Conservation (phyloP, 2,113 vertebrate genomes). For the Cottus gobio region DNA sequence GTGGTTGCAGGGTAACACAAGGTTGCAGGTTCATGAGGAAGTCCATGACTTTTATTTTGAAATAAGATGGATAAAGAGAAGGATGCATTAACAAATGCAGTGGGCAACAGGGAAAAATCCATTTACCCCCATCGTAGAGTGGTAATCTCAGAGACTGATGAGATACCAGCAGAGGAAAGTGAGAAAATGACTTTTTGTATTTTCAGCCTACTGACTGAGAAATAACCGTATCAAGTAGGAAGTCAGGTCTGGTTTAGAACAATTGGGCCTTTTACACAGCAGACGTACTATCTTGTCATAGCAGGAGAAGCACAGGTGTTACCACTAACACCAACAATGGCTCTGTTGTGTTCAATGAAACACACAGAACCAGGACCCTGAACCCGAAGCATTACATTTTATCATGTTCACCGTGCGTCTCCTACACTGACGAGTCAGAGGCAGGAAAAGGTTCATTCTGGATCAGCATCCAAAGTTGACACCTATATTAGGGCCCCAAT, state of each 20-base stretch:
- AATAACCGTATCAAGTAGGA: background rate
- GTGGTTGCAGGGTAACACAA: background rate
- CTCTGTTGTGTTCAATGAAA: background rate
- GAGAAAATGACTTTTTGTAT: background rate
- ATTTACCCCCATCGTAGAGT: background rate
- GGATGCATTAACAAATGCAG: background rate
- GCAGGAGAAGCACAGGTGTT: background rate
- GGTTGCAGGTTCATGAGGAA: background rate
- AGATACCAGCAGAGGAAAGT: background rate
- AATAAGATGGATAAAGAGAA: background rate
- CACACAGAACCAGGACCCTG: background rate
- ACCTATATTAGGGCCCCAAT: background rate
- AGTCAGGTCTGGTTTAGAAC: background rate
- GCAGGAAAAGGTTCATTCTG: background rate
- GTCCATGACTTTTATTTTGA: background rate
- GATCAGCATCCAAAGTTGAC: background rate
- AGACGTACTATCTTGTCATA: background rate
- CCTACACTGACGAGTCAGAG: background rate
- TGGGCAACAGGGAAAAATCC: background rate
- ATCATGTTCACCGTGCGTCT: background rate
- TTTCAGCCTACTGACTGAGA: background rate
- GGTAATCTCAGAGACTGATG: background rate
- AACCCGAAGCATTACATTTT: background rate
- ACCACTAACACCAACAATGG: background rate
- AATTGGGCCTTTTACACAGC: background rate